Evolutionary conservation across 2,888 invertebrate genomes (phyloP).

Genomic region (Pristionchus arcanus): DNA sequence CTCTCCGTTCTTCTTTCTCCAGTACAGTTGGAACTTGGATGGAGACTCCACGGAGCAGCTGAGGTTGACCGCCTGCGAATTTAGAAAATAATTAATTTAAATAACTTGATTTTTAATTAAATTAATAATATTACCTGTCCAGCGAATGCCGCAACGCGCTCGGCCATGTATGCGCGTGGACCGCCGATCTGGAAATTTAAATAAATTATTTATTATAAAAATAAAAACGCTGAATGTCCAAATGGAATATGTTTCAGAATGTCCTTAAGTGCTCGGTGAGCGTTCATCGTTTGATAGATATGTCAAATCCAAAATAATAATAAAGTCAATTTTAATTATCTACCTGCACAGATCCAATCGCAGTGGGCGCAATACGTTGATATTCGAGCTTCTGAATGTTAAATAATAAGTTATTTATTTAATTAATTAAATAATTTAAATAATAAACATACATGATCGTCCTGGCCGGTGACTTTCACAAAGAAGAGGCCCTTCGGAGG

Average conservation of each 20-base stretch:
- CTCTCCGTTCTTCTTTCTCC: slow-evolving; percentile 80
- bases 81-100: not conserved
- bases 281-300: too few relatives aligned
- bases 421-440: not conserved
- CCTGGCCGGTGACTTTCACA: slow-evolving; percentile 85
- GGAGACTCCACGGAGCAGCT: slow-evolving; percentile 84
- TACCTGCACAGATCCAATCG: slow-evolving; percentile 83
- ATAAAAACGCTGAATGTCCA: not conserved
- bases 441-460: slow-evolving; percentile 81
- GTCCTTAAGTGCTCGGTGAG: too few relatives aligned
- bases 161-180: slow-evolving; percentile 76
- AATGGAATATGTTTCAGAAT: too few relatives aligned
- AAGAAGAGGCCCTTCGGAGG: slow-evolving; percentile 86
- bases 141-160: slow-evolving; percentile 66
- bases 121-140: slow-evolving; percentile 54
- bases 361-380: slow-evolving; percentile 85
- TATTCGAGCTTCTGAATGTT: slow-evolving; percentile 82
- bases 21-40: slow-evolving; percentile 84
- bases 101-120: not conserved
- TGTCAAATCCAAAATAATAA: too few relatives aligned
- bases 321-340: too few relatives aligned
- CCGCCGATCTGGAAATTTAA: slow-evolving; percentile 61
- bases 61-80: slow-evolving; percentile 81
- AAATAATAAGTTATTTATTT: not conserved
- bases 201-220: not conserved